Percentiles rank a stretch among this genome's conserved stretches.
These are phyloP conservation scores for Glaucidium brasilianum DNA, from an alignment of 2,113 vertebrate genomes.

Conservation along the genomic window DNA sequence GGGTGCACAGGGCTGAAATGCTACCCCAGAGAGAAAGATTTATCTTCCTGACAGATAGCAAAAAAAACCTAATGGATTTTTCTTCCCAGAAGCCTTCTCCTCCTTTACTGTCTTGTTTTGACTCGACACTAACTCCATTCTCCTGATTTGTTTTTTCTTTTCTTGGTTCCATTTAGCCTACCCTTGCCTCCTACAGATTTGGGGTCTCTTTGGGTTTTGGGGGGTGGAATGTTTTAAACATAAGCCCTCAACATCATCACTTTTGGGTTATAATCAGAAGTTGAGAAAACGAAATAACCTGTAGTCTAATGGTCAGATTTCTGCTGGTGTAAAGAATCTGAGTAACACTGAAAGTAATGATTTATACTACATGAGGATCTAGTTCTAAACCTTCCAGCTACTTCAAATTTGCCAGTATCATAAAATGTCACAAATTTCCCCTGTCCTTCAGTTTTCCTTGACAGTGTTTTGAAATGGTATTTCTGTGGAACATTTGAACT, in stretches of 20 bases:
- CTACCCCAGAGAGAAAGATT: not conserved
- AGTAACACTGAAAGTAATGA: not conserved
- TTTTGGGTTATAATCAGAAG: not conserved
- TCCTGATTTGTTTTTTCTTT: not conserved
- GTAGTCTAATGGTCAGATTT: not conserved
- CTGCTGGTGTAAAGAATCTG: not conserved
- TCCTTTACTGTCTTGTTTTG: not conserved
- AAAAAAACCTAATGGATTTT: not conserved
- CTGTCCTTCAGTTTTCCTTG: not conserved
- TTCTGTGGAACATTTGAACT: not conserved
- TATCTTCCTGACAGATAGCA: not conserved
- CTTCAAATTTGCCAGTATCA: not conserved
- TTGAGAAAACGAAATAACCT: not conserved
- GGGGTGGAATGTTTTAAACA: not conserved
- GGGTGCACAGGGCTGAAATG: not conserved
- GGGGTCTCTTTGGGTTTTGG: not conserved
- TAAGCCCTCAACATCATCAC: not conserved
- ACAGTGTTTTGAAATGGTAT: not conserved
- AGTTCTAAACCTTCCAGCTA: not conserved
- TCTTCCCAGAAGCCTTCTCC: not conserved
- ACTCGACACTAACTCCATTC: not conserved
- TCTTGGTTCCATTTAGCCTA: not conserved
- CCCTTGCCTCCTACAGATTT: not conserved
- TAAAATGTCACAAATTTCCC: not conserved
- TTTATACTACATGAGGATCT: not conserved